Base-by-base conservation (phyloP, 2,113 vertebrate species). In the Oenanthe melanoleuca region DNA sequence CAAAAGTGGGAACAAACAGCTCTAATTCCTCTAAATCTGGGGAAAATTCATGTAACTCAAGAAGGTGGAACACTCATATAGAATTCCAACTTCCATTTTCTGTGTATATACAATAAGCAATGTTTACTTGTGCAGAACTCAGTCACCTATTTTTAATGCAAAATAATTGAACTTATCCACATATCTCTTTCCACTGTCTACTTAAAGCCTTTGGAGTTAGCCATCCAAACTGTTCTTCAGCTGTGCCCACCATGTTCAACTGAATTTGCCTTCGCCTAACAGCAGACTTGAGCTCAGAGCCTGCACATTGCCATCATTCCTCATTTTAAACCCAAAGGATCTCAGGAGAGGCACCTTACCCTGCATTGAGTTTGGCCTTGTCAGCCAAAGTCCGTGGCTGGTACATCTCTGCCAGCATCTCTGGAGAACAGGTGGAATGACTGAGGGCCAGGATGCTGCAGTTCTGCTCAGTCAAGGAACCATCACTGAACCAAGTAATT, bases 401-500 rank as follows among this genome's bases (percentile, higher is more conserved):
- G 97, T 98, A 99, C 98, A 99, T 97, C 89, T 99, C 99, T 10
- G 98, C 98, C 28, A 99, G 97, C 8, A 97, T 98, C 40, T 97
- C 97, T 0, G 98, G 98, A 4, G 98, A 97, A 14, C 98, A 93
- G 33, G 93, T 98, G 55, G 98, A 97, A 42, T 98, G 98, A 73
- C 98, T 98, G 73, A 98, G 97, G 10, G 98, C 96, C 1, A 98
- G 98, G 94, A 97, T 88, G 86, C 37, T 97, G 96, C 97, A 98
- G 89, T 95, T 98, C 45, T 98, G 97, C 70, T 98, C 97, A 0
- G 97, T 97, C 9, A 98, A 85, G 63, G 98, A 98, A 72, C 98
- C 98, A 56, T 99, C 98, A 20, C 98, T 98, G 95, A 99, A 99
- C 99, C 99, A 99, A 5, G 99, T 97, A 49, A 98, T 97, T 8